A percentile compares a stretch with the other conserved stretches of the same genome.
phyloP scores from a whole-genome alignment of 2,888 invertebrate species.

The Cylloceria caligata region DNA sequence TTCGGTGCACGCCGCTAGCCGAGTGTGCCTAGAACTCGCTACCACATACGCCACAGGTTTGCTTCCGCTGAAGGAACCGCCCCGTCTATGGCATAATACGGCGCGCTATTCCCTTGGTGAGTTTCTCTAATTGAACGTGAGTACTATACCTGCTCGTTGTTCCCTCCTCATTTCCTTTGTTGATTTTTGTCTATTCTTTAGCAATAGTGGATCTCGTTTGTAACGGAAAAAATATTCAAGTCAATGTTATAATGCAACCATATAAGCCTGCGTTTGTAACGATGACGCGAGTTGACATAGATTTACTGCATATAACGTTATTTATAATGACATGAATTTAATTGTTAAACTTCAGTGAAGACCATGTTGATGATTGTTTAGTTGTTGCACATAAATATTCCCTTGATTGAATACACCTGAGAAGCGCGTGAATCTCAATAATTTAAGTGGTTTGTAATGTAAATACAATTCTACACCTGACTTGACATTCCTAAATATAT shows the following conservation, averaged over 20 bases:
- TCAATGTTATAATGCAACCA: background rate
- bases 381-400: no score
- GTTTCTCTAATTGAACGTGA: slow-evolving; percentile 49
- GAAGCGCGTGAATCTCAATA: no score
- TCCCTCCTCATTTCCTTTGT: slow-evolving; percentile 13
- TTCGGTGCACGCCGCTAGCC: slow-evolving; percentile 25
- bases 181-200: background rate
- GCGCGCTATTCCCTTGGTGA: slow-evolving; percentile 29
- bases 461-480: no score
- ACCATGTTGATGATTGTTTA: background rate
- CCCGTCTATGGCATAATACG: slow-evolving; percentile 33
- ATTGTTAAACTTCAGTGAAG: no score
- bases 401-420: no score
- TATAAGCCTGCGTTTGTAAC: background rate
- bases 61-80: slow-evolving; percentile 30
- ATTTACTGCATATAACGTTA: no score
- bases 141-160: background rate
- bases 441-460: no score
- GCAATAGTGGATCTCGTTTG: background rate
- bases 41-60: slow-evolving; percentile 57
- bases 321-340: no score
- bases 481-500: no score
- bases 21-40: slow-evolving; percentile 22
- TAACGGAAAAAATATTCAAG: background rate
- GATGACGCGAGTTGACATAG: background rate